Conservation (phyloP, 2,113 vertebrate species). For the Oreotrochilus melanogaster region DNA sequence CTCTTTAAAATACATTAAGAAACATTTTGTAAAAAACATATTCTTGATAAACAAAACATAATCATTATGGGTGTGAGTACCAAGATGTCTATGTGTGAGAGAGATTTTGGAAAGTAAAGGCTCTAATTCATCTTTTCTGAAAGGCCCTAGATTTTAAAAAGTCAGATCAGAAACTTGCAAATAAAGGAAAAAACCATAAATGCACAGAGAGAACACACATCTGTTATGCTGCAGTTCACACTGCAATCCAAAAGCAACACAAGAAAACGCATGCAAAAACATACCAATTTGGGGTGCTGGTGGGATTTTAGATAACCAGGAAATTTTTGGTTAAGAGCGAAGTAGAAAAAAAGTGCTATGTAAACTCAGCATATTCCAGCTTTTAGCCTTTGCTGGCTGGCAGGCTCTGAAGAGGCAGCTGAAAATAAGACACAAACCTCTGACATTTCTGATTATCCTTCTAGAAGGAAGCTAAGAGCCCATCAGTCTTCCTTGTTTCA, state of each 20-base stretch:
- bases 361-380: neutral
- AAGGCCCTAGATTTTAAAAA: constrained; percentile 15
- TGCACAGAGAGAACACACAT: neutral
- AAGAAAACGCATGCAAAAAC: neutral
- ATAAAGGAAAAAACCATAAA: neutral
- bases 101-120: constrained; percentile 40
- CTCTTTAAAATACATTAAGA: neutral
- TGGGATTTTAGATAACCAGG: neutral
- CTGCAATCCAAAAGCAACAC: constrained; percentile 25
- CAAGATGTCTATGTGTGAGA: neutral
- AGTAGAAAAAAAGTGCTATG: neutral
- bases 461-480: neutral
- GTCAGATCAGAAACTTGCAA: constrained; percentile 23
- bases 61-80: neutral
- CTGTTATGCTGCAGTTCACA: neutral
- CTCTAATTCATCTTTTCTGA: constrained; percentile 11
- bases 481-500: neutral
- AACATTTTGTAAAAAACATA: neutral
- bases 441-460: neutral
- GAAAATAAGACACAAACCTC: neutral
- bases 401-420: neutral
- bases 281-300: neutral
- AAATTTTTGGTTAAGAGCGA: neutral
- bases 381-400: neutral
- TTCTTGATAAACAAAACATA: neutral